Conservation (phyloP, 1,140 invertebrate genomes). For the Drosophila tsacasi region DNA sequence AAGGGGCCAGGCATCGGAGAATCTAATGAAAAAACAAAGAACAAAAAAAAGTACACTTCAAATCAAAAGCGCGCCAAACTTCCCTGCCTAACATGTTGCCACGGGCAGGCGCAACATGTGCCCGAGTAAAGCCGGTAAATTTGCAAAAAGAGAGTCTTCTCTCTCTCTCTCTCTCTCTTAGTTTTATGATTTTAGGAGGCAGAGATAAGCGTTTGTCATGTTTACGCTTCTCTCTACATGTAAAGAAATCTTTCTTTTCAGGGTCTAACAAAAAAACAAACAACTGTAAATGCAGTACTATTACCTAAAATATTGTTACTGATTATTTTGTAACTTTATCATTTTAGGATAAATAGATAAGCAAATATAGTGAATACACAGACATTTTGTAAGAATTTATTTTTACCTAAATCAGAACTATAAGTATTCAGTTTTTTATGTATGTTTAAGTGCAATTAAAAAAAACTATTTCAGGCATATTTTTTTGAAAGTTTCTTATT, state of each 20-base stretch:
- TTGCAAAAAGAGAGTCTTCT: conserved; percentile 13
- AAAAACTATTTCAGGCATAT: not conserved
- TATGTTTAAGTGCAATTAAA: not conserved
- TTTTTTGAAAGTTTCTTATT: too few species aligned
- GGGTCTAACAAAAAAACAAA: not conserved
- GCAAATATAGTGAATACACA: not conserved
- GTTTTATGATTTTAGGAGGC: conserved; percentile 2
- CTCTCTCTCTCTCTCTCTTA: too few species aligned
- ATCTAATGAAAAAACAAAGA: conserved; percentile 10
- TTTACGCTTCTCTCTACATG: conserved; percentile 4
- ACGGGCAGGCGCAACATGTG: not conserved
- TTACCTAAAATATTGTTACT: not conserved
- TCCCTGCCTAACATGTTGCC: conserved; percentile 27
- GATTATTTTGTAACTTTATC: not conserved
- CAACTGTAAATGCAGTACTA: not conserved
- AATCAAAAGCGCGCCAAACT: conserved; percentile 41
- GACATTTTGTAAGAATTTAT: not conserved
- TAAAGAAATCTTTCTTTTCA: not conserved
- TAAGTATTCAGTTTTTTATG: not conserved
- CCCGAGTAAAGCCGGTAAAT: conserved; percentile 47
- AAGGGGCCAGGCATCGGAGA: conserved; percentile 21
- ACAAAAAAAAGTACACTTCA: conserved; percentile 19
- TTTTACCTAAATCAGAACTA: not conserved
- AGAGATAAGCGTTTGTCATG: not conserved
- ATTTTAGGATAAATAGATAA: not conserved